Conservation (phyloP, 2,113 vertebrate species). For the Caretta caretta region DNA sequence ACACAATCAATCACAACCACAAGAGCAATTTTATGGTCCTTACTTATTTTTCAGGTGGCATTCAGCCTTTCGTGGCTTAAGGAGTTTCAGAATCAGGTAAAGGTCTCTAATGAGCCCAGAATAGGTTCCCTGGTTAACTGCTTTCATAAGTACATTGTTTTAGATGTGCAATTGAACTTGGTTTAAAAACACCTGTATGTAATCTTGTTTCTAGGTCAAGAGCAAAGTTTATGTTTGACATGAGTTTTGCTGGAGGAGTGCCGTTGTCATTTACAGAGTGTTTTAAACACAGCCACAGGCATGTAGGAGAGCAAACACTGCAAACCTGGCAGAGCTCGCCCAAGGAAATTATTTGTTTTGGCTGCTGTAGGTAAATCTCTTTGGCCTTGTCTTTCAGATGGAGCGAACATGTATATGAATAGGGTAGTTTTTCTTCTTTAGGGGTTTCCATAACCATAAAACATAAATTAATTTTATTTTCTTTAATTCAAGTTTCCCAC, state of each 20-base stretch:
- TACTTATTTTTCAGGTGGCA: accelerated
- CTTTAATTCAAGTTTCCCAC: background rate
- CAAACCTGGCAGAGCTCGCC: background rate
- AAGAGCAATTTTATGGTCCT: background rate
- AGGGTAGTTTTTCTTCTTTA: background rate
- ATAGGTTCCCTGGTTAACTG: background rate
- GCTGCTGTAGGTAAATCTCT: constrained; percentile 29
- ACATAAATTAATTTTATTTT: background rate
- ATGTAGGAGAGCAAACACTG: background rate
- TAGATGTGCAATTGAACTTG: accelerated
- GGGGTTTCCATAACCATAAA: constrained; percentile 10
- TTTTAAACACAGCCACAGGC: constrained; percentile 6
- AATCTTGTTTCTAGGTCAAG: background rate
- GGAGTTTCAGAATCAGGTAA: background rate
- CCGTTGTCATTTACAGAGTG: background rate
- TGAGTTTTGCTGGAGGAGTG: background rate
- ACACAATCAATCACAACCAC: background rate
- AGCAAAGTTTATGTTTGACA: constrained; percentile 1
- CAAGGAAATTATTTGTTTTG: constrained; percentile 56
- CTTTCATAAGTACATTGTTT: accelerated
- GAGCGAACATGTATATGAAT: background rate
- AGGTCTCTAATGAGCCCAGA: background rate
- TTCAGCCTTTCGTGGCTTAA: accelerated
- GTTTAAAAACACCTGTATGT: background rate
- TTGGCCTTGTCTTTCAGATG: constrained; percentile 26